Percentiles rank a stretch among this genome's conserved stretches.
Conservation (phyloP, 2,888 invertebrate species). For the Cryptocephalus primarius region DNA sequence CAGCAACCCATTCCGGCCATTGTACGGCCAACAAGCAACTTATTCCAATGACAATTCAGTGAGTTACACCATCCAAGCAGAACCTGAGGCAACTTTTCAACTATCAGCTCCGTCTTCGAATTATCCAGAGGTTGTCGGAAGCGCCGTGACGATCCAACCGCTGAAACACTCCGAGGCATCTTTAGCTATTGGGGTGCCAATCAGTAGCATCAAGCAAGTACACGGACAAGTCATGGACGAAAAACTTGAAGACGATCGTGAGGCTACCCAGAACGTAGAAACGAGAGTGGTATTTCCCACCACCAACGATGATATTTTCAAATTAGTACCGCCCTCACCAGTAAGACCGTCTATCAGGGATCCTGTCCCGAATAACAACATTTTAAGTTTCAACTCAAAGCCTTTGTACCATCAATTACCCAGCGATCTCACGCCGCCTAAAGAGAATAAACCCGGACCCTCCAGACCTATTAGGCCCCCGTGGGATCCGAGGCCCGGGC, state of each 20-base stretch:
- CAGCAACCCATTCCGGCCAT: conserved; percentile 31
- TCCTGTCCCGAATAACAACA: conserved; percentile 22
- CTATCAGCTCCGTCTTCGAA: not conserved
- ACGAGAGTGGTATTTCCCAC: conserved; percentile 33
- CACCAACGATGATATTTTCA: conserved; percentile 20
- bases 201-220: conserved; percentile 26
- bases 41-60: conserved; percentile 6
- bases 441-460: conserved; percentile 24
- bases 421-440: conserved; percentile 39
- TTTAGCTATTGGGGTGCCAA: conserved; percentile 33
- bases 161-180: conserved; percentile 33
- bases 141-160: conserved; percentile 33
- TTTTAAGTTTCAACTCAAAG: conserved; percentile 32
- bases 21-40: conserved; percentile 18
- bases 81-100: conserved; percentile 5
- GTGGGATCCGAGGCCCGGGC: conserved; percentile 39
- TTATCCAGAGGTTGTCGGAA: conserved; percentile 8
- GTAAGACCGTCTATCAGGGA: not conserved
- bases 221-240: conserved; percentile 36
- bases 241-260: conserved; percentile 20
- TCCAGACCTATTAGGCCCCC: conserved; percentile 34
- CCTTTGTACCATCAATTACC: conserved; percentile 38
- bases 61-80: conserved; percentile 13
- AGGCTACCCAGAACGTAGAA: conserved; percentile 19
- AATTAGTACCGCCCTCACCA: conserved; percentile 16